Evolutionary conservation across 2,113 vertebrate genomes (phyloP), one percentile per base, ranked within the genome.

Genomic region (Aix galericulata): DNA sequence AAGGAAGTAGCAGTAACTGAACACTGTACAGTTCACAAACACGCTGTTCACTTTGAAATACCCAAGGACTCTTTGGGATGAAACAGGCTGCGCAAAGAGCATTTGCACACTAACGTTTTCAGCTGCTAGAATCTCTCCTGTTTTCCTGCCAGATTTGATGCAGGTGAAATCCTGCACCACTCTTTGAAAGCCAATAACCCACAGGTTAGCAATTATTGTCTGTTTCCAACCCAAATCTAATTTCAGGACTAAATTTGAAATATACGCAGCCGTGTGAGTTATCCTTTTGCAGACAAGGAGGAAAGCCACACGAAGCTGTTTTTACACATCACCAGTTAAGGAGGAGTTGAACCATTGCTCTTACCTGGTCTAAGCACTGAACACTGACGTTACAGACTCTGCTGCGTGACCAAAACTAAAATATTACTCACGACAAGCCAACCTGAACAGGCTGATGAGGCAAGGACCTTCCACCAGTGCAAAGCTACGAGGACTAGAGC

Each of bases 381-480:
- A 13, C 31, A 7, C 50, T 4, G 56, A 68, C 22, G 17, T 59
- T 48, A 27, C 53, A 40, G 64, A 5, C 1, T 3, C 68, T 34
- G 1, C 40, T 0, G 0, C 36, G 6, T 0, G 2, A 31, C 20
- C 5, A 50, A 20, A 32, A 17, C 46, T 16, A 38, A 44, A 80
- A 58, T n/a, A 3, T 66, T 23, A 59, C n/a, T 68, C 76, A 68
- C 0, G 20, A 14, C 36, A 52, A 29, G 46, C 32, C 42, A 13
- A 64, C 40, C n/a, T 2, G 22, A 9, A 31, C 9, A 36, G 59
- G 11, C 34, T 48, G 69, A 32, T 0, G 11, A 53, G 52, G 38
- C 81, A 69, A 56, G 0, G 1, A n/a, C 23, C 38, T 79, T n/a
- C 2, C 8, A 17, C 17, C 38, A 0, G 0, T 6, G 21, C 67